phyloP scores from a whole-genome alignment of 2,888 invertebrate species.

The Nomada ruficornis region DNA sequence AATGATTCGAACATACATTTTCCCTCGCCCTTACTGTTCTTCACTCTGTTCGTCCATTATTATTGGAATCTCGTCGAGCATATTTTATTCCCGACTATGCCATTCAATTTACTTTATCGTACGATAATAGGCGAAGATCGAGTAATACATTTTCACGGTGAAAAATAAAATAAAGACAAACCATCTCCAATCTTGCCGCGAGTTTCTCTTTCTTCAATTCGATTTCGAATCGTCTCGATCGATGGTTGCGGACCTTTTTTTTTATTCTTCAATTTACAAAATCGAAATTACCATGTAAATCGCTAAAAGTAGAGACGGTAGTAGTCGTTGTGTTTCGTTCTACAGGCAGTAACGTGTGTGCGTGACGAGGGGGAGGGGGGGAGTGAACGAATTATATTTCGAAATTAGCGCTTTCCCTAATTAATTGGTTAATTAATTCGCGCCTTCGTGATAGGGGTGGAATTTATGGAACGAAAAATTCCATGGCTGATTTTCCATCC shows the following conservation, averaged over 20 bases:
- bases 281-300: constrained; percentile 72
- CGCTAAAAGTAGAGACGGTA: constrained; percentile 78
- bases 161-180: too few species aligned
- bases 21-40: too few species aligned
- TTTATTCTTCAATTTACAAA: constrained; percentile 59
- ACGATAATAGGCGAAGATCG: too few species aligned
- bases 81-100: too few species aligned
- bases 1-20: too few species aligned
- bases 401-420: constrained; percentile 1
- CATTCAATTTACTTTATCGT: too few species aligned
- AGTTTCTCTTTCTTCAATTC: not conserved
- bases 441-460: not conserved
- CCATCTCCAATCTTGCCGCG: not conserved
- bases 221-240: not conserved
- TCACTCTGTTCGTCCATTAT: too few species aligned
- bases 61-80: too few species aligned
- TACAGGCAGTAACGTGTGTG: constrained; percentile 65
- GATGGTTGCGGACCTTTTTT: not conserved
- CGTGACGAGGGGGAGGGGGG: constrained; percentile 36
- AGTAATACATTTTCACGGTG: too few species aligned
- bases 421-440: not conserved
- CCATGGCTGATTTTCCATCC: too few species aligned
- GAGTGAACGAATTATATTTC: constrained; percentile 14
- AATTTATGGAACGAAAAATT: not conserved
- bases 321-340: constrained; percentile 79